A percentile compares a stretch with the other conserved stretches of the same genome.
Conservation (phyloP, 2,888 invertebrate genomes). For the Synanthedon vespiformis region DNA sequence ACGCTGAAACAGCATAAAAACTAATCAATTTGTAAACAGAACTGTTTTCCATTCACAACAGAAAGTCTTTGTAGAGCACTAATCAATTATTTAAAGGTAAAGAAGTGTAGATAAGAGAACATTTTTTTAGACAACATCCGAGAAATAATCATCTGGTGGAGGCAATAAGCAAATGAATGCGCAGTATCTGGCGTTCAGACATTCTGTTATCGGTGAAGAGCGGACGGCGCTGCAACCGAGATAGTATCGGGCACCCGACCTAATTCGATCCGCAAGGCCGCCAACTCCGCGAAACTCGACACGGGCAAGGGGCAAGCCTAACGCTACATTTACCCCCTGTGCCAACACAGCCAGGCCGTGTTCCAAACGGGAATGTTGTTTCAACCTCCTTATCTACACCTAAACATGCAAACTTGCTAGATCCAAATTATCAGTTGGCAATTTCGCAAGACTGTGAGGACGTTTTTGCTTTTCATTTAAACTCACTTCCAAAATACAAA, state of each 20-base stretch:
- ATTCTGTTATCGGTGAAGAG: slow-evolving; percentile 36
- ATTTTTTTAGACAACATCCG: slow-evolving; percentile 34
- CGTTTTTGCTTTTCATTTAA: too few species aligned
- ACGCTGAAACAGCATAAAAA: too few species aligned
- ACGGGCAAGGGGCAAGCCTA: slow-evolving; percentile 6
- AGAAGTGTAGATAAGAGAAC: slow-evolving; percentile 45
- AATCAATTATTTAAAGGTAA: slow-evolving; percentile 12
- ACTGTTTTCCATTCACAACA: neutral
- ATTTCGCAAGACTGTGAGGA: slow-evolving; percentile 15
- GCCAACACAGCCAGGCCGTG: slow-evolving; percentile 24
- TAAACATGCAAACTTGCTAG: slow-evolving; percentile 51
- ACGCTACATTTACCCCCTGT: neutral
- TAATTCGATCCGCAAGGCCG: slow-evolving; percentile 51
- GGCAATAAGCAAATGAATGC: slow-evolving; percentile 55
- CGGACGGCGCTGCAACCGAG: slow-evolving; percentile 23
- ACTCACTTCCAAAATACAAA: too few species aligned
- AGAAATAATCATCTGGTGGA: slow-evolving; percentile 39
- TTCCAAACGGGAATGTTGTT: slow-evolving; percentile 31
- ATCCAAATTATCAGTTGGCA: slow-evolving; percentile 45
- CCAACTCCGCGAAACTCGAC: slow-evolving; percentile 21
- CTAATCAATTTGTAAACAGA: too few species aligned
- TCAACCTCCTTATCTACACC: slow-evolving; percentile 48
- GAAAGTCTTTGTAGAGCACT: neutral
- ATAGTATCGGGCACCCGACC: slow-evolving; percentile 55
- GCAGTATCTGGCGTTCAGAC: slow-evolving; percentile 40